Evolutionary conservation across 2,797 vertebrate species (phyloP).

Genomic region (Urosaurus nigricauda): DNA sequence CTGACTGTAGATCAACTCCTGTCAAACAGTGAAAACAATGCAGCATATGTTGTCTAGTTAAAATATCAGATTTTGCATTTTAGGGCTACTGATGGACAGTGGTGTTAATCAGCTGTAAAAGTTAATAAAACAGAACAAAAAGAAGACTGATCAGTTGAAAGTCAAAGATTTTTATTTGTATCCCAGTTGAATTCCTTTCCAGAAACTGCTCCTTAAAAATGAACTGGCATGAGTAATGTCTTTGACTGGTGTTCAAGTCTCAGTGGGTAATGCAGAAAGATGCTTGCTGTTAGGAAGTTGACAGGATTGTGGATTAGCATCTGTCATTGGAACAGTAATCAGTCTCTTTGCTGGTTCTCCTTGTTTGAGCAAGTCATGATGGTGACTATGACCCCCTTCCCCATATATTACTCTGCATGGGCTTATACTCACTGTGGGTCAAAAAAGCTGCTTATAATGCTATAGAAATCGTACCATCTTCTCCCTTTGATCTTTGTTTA

Average conservation of each 20-base stretch:
- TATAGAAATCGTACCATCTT: background rate
- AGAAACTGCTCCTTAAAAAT: constrained; percentile 29
- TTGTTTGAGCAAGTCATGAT: background rate
- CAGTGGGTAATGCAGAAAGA: constrained; percentile 21
- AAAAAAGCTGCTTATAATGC: constrained; percentile 9
- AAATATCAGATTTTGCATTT: background rate
- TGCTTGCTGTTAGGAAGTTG: constrained; percentile 33
- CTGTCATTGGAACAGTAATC: constrained; percentile 27
- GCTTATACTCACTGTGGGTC: background rate
- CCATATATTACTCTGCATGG: constrained; percentile 3
- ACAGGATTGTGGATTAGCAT: constrained; percentile 32
- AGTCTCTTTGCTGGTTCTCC: constrained; percentile 17
- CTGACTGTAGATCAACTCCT: background rate
- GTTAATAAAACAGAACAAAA: background rate
- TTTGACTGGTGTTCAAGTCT: constrained; percentile 25
- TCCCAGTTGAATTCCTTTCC: constrained; percentile 6
- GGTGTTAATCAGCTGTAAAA: background rate
- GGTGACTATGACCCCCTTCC: background rate
- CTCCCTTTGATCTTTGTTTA: constrained; percentile 9
- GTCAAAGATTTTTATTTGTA: constrained; percentile 4
- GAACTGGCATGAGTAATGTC: constrained; percentile 43
- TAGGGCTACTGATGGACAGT: background rate
- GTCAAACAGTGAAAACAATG: background rate
- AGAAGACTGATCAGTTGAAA: background rate
- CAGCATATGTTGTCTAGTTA: background rate